A percentile compares a stretch with the other conserved stretches of the same genome.
phyloP scores from a whole-genome alignment of 1,140 invertebrate genomes.

The Aphaenogaster floridana region DNA sequence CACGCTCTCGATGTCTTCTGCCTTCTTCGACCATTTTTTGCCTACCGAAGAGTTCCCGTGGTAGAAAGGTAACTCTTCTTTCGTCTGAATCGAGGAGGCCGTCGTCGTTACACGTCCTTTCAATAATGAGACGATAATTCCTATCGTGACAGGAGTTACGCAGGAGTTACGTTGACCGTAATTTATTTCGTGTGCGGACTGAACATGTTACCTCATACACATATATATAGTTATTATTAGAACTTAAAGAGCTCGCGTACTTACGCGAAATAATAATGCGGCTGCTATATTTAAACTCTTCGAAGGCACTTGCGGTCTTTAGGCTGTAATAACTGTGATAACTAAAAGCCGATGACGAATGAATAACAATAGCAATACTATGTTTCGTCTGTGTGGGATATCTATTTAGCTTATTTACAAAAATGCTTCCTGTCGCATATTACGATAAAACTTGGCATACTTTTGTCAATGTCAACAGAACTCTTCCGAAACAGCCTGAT shows the following conservation, averaged over 20 bases:
- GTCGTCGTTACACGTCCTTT: conserved; percentile 23
- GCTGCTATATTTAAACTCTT: conserved; percentile 49
- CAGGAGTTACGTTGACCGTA: conserved; percentile 44
- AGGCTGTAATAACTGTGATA: conserved; percentile 55
- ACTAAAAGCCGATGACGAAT: background rate
- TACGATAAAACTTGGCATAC: background rate
- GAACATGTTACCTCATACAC: background rate
- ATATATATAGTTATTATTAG: conserved; percentile 36
- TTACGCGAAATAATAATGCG: conserved; percentile 53
- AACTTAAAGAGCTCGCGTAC: conserved; percentile 29
- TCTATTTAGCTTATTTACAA: conserved; percentile 9
- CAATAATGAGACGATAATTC: conserved; percentile 54
- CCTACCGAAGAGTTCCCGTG: background rate
- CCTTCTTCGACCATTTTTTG: conserved; percentile 4
- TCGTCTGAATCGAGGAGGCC: conserved; percentile 9
- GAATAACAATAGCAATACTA: background rate
- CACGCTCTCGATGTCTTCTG: background rate
- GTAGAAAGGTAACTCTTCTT: background rate
- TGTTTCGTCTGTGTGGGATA: background rate
- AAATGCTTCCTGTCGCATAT: background rate
- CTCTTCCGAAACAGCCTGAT: background rate
- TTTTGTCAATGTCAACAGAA: background rate
- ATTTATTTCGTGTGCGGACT: conserved; percentile 50
- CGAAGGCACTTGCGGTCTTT: conserved; percentile 39
- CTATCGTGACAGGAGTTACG: conserved; percentile 55